Base-by-base conservation (phyloP, 1,140 invertebrate genomes). In the Pogonognathellus flavescens region DNA sequence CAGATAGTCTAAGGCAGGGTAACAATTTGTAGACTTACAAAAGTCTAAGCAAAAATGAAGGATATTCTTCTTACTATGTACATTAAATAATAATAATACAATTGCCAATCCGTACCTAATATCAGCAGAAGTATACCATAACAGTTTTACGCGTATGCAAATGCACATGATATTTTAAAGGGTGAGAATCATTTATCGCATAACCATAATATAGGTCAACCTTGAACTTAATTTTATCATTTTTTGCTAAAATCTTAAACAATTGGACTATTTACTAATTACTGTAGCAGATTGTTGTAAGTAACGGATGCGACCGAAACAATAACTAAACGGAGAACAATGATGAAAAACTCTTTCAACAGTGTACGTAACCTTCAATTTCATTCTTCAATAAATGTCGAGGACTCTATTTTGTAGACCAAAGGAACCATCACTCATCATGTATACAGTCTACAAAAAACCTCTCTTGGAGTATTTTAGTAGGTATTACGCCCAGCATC, bases 241-340 rank as follows among this genome's bases (percentile, higher is more conserved):
- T 22, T 60, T 60, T 60, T 60, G 18, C 22, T 60, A 20, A 18
- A 9, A 10, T 9, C 1, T 10, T 9, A 60, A 20, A 60, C 59
- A 60, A 60, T 60, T 60, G 59, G n/a, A 60, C 22, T 2, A 18
- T 10, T 18, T 22, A 18, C 55, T 57, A n/a, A 57, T n/a, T 14
- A 13, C 59, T 60, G 22, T 20, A 18, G 18, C 18, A 60, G 18
- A 60, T 60, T 60, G 31, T 6, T 60, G 5, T 60, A 60, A 60
- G 22, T 60, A 60, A 60, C 59, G 59, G 59, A 60, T 60, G 59
- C n/a, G 18, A 60, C 59, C 59, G 59, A 60, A 60, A 60, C 59
- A 60, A 60, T 60, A 60, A 60, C n/a, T 22, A 9, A 60, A n/a
- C n/a, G 9, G 11, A 60, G 59, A 60, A 60, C 59, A 60, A 60